Evolutionary conservation across 2,888 invertebrate species (phyloP).

Genomic region (Serrognathus titanus): DNA sequence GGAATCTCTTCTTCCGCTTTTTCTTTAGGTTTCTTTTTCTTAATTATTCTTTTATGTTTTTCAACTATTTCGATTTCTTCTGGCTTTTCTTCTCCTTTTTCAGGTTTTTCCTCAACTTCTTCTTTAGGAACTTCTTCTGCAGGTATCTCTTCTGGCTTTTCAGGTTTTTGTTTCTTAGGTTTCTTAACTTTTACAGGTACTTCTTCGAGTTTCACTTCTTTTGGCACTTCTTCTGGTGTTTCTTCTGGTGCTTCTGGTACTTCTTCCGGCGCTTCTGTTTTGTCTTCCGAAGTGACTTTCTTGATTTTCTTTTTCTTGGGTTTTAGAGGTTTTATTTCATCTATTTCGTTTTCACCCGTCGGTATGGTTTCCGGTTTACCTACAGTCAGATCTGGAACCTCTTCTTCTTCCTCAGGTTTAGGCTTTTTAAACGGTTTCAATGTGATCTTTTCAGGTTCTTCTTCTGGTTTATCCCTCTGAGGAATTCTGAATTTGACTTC

Average conservation of each 20-base stretch:
- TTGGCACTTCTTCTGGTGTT: background rate
- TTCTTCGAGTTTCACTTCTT: conserved; percentile 5
- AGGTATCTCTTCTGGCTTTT: conserved; percentile 24
- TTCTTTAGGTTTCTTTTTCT: conserved; percentile 13
- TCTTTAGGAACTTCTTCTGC: conserved; percentile 24
- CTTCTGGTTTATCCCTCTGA: conserved; percentile 37
- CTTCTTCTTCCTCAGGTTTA: conserved; percentile 24
- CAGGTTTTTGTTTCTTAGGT: conserved; percentile 34
- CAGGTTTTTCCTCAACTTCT: conserved; percentile 36
- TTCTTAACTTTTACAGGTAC: conserved; percentile 30
- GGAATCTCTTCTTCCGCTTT: conserved; percentile 2
- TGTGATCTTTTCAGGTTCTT: conserved; percentile 31
- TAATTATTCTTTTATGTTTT: conserved; percentile 25
- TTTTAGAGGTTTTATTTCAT: conserved; percentile 21
- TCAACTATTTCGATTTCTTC: conserved; percentile 18
- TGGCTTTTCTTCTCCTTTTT: conserved; percentile 30
- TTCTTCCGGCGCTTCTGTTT: conserved; percentile 28
- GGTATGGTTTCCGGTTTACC: conserved; percentile 20
- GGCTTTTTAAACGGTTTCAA: conserved; percentile 39
- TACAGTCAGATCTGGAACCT: conserved; percentile 17
- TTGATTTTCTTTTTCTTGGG: conserved; percentile 39
- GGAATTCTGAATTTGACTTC: conserved; percentile 46
- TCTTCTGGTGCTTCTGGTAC: conserved; percentile 13
- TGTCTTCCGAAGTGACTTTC: conserved; percentile 25
- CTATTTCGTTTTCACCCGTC: conserved; percentile 11